phyloP scores from a whole-genome alignment of 2,113 vertebrate genomes.

The Oreochromis spilurus region DNA sequence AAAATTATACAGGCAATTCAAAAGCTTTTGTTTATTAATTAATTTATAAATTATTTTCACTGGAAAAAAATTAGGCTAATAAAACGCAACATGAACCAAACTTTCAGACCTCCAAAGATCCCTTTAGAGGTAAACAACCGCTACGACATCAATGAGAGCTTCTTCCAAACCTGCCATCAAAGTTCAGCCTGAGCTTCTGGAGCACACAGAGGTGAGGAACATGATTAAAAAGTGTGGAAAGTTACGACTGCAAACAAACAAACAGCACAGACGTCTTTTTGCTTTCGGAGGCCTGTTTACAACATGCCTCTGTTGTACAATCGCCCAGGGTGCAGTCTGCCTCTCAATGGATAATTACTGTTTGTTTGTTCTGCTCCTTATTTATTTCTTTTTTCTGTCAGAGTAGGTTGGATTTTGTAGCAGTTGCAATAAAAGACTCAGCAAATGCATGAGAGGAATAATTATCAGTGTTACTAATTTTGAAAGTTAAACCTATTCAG shows the following conservation, averaged over 20 bases:
- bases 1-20: background rate
- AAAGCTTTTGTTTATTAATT: background rate
- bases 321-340: background rate
- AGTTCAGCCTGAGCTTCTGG: background rate
- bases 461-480: background rate
- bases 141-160: background rate
- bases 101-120: background rate
- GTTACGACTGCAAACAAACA: background rate
- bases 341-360: background rate
- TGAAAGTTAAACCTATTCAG: background rate
- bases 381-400: background rate
- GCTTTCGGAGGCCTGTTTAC: background rate
- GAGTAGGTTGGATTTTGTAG: background rate
- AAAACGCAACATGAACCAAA: background rate
- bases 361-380: rapidly evolving
- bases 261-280: background rate
- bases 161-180: background rate
- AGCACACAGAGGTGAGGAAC: background rate
- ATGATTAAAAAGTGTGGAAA: background rate
- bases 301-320: background rate
- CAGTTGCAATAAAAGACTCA: background rate
- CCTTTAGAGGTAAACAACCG: background rate
- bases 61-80: background rate
- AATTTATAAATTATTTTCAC: background rate
- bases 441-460: background rate